Percentiles rank a stretch among this genome's conserved stretches.
These are phyloP conservation scores for Sisyra terminalis DNA, from an alignment of 2,888 invertebrate genomes.

Conservation along the genomic window DNA sequence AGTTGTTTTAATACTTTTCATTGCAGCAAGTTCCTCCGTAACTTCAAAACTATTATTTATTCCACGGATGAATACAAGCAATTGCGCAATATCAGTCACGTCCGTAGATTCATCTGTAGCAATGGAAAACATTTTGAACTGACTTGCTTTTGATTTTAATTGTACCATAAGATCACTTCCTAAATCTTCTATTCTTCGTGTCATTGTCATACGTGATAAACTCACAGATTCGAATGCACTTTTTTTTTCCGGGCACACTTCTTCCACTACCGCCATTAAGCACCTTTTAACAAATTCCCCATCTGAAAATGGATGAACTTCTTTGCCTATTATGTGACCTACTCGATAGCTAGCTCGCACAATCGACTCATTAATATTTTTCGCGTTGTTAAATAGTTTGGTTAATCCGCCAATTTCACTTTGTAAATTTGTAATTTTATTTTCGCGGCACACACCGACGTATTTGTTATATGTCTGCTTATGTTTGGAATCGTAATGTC, in stretches of 20 bases:
- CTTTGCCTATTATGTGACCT: neutral
- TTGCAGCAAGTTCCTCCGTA: conserved; percentile 6
- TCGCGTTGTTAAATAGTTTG: conserved; percentile 3
- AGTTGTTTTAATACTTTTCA: conserved; percentile 8
- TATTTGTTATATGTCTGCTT: conserved; percentile 1
- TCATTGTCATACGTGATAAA: conserved; percentile 9
- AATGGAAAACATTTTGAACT: conserved; percentile 7
- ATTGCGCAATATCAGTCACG: conserved; percentile 4
- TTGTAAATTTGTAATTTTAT: conserved; percentile 2
- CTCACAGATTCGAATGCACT: conserved; percentile 9
- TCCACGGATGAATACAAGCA: conserved; percentile 8
- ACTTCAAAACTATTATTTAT: conserved; percentile 8
- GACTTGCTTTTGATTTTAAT: conserved; percentile 10
- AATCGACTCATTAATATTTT: conserved; percentile 4
- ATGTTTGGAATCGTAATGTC: no score
- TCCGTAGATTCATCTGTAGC: conserved; percentile 1
- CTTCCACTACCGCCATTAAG: conserved; percentile 9
- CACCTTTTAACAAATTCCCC: conserved; percentile 8
- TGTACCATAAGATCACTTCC: conserved; percentile 9
- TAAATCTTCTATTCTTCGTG: conserved; percentile 9
- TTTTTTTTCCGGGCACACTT: conserved; percentile 9
- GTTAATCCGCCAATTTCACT: conserved; percentile 3
- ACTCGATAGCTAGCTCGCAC: conserved; percentile 1
- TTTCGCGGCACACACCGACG: conserved; percentile 4
- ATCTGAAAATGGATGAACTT: conserved; percentile 1